These are phyloP conservation scores for Sarcophilus harrisii DNA, from an alignment of 2,797 vertebrate genomes.

Conservation along the genomic window DNA sequence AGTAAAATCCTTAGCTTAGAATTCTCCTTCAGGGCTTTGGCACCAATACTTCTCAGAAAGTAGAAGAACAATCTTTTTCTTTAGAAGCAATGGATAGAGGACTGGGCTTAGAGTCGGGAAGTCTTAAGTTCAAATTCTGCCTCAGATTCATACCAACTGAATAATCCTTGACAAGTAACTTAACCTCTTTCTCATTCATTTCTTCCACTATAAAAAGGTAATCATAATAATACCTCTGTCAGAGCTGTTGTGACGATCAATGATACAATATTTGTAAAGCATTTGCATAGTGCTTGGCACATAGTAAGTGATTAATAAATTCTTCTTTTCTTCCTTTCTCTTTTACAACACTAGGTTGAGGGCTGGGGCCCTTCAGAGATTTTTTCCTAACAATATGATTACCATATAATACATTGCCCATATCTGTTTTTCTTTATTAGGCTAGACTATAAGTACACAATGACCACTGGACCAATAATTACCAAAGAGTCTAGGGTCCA, in stretches of 20 bases:
- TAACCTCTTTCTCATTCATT: background rate
- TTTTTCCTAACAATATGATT: background rate
- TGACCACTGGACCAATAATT: background rate
- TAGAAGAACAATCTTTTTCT: background rate
- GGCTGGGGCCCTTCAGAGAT: background rate
- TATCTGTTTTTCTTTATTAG: background rate
- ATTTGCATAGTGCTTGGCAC: background rate
- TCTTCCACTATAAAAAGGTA: background rate
- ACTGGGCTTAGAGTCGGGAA: background rate
- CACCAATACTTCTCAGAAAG: background rate
- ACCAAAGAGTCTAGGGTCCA: background rate
- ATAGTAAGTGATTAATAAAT: background rate
- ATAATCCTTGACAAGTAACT: background rate
- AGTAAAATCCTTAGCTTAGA: background rate
- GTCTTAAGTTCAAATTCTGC: background rate
- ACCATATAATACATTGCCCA: background rate
- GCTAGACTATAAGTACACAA: background rate
- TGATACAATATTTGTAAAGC: background rate
- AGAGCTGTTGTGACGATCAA: background rate
- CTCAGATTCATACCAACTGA: background rate
- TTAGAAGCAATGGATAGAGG: background rate
- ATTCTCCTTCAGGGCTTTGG: background rate
- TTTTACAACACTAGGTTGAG: background rate
- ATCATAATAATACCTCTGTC: background rate
- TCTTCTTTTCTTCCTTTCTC: background rate